Percentiles rank a stretch among this genome's conserved stretches.
phyloP scores from a whole-genome alignment of 2,888 invertebrate species.

The Orchestes rusci region DNA sequence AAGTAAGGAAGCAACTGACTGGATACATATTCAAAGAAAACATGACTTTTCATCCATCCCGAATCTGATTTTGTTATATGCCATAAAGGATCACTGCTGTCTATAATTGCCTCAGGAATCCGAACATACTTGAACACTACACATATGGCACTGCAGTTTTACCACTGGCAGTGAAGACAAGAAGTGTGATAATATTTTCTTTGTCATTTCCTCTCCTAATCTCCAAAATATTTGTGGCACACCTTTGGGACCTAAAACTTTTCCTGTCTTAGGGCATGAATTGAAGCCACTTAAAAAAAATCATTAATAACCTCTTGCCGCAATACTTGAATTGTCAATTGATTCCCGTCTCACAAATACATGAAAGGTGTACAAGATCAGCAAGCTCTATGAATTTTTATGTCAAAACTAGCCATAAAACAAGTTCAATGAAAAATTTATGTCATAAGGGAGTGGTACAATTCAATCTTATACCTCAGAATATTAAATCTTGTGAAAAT shows the following conservation, averaged over 20 bases:
- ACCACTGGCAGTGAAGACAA: slow-evolving; percentile 6
- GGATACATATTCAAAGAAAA: slow-evolving; percentile 7
- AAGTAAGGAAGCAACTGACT: slow-evolving; percentile 4
- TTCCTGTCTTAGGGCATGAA: slow-evolving; percentile 2
- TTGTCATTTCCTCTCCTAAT: slow-evolving; percentile 1
- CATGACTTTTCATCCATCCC: slow-evolving; percentile 9
- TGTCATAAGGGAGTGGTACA: too few species aligned
- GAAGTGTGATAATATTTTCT: slow-evolving; percentile 2
- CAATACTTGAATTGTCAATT: too few species aligned
- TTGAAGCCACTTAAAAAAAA: slow-evolving; percentile 4
- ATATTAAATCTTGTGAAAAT: too few species aligned
- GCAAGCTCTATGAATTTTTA: too few species aligned
- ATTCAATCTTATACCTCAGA: too few species aligned
- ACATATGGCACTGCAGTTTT: slow-evolving; percentile 6
- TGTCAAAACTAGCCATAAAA: too few species aligned
- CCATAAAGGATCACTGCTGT: slow-evolving; percentile 6
- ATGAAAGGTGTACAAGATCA: too few species aligned
- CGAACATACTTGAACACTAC: slow-evolving; percentile 3
- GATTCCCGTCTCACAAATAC: too few species aligned
- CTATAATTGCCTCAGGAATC: slow-evolving; percentile 4
- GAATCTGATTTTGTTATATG: slow-evolving; percentile 9
- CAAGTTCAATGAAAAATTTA: too few species aligned
- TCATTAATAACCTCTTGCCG: too few species aligned
- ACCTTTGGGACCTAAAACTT: slow-evolving; percentile 5
- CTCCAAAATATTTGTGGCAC: slow-evolving; percentile 6